Base-by-base conservation (phyloP, 2,888 invertebrate species). In the Lacanobia oleracea region DNA sequence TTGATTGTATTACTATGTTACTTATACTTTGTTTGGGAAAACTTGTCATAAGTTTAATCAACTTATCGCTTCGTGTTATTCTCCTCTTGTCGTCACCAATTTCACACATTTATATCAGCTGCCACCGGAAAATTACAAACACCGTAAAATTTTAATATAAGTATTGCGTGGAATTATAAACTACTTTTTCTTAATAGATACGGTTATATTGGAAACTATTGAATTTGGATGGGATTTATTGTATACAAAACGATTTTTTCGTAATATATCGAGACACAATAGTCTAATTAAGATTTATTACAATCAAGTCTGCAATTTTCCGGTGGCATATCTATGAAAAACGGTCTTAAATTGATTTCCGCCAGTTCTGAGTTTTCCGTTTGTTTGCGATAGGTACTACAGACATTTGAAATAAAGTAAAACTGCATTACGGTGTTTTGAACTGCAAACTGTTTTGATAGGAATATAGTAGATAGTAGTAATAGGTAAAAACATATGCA, bases 21-120 rank as follows among this genome's bases (percentile, higher is more conserved):
- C 16, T 40, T 40, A 60, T 54, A 14, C 33, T 50, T 75, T 69
- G 50, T 76, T 56, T 60, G 43, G 45, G 37, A 18, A 21, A 50
- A 68, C 50, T 64, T 9, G n/a, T 48, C 21, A 14, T 23, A 56
- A 43, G 16, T 48, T 53, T 48, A 65, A 37, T 74, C n/a, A 45
- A 21, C 3, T 37, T 27, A 6, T 14, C 14, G 18, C 48, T 7
- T 48, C 18, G 18, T 48, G 18, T n/a, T 6, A 16, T 54, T 56
- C 10, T 33, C 48, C n/a, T 56, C n/a, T 33, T 51, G 45, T 59
- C 21, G 14, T 45, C n/a, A 14, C 9, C 8, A 18, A 21, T n/a
- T 18, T 43, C 18, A 48, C 6, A 21, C 1, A n/a, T 23, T 40
- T 27, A 1, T 18, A 18, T 27, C 27, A n/a, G n/a, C n/a, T 27